Evolutionary conservation across 2,888 invertebrate species (phyloP).

Genomic region (Nymphalis c-album): DNA sequence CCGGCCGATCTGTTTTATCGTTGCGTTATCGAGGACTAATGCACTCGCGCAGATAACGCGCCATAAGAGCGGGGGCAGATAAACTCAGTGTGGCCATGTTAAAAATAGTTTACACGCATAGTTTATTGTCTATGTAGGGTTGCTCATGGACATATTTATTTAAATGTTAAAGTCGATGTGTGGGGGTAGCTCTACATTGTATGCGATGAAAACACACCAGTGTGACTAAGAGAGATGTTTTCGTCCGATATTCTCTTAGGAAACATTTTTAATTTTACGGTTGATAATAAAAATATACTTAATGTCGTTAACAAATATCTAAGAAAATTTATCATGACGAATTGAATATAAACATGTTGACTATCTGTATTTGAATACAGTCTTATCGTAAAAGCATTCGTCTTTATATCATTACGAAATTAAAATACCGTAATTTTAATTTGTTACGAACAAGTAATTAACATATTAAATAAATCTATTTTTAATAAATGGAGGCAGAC

Average conservation of each 20-base stretch:
- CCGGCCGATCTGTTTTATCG: slow-evolving; percentile 79
- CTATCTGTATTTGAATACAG: slow-evolving; percentile 28
- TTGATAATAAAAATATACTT: slow-evolving; percentile 29
- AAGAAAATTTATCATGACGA: slow-evolving; percentile 30
- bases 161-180: neutral
- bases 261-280: neutral
- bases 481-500: slow-evolving; percentile 4
- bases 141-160: slow-evolving; percentile 43
- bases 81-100: slow-evolving; percentile 79
- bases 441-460: slow-evolving; percentile 21
- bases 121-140: slow-evolving; percentile 62
- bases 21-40: slow-evolving; percentile 79
- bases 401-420: slow-evolving; percentile 21
- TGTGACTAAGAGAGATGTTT: neutral
- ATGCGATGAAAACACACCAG: neutral
- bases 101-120: slow-evolving; percentile 80
- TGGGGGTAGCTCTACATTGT: neutral
- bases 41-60: slow-evolving; percentile 75
- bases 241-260: neutral
- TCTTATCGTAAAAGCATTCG: slow-evolving; percentile 25
- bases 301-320: neutral
- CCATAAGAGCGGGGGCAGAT: slow-evolving; percentile 79
- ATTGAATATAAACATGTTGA: slow-evolving; percentile 29
- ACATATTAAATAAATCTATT: slow-evolving; percentile 7
- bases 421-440: slow-evolving; percentile 22